A percentile compares a stretch with the other conserved stretches of the same genome.
phyloP scores from a whole-genome alignment of 2,797 vertebrate genomes.

The Neostethus bicornis region DNA sequence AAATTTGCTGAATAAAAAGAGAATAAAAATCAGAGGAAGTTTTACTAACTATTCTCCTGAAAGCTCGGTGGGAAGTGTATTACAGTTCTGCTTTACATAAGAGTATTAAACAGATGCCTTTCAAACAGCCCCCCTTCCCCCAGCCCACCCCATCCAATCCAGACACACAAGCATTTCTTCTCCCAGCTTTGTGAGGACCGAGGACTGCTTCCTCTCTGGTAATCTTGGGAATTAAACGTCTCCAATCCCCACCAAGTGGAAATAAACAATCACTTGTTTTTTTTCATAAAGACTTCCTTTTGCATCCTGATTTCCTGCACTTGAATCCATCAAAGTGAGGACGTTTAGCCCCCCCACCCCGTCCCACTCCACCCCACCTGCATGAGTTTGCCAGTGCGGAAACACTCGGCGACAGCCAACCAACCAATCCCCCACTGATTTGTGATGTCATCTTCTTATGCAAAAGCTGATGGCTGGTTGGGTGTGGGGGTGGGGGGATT shows the following conservation, averaged over 20 bases:
- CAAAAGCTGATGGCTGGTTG: constrained; percentile 69
- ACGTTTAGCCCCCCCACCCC: constrained; percentile 18
- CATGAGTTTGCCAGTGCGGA: constrained; percentile 34
- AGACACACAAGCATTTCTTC: constrained; percentile 19
- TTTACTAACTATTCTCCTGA: constrained; percentile 66
- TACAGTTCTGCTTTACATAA: constrained; percentile 78
- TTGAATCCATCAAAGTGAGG: constrained; percentile 1
- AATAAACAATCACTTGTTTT: background rate
- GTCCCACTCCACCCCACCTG: no score
- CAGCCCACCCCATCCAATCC: constrained; percentile 49
- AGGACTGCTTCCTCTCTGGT: background rate
- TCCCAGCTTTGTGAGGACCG: constrained; percentile 9
- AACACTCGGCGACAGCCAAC: constrained; percentile 33
- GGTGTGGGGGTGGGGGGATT: constrained; percentile 53
- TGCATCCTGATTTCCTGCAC: background rate
- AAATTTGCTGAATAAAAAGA: background rate
- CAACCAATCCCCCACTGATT: constrained; percentile 64
- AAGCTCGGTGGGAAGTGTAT: constrained; percentile 67
- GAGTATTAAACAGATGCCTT: constrained; percentile 79
- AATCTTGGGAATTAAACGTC: background rate
- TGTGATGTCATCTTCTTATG: constrained; percentile 78
- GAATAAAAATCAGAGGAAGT: constrained; percentile 42
- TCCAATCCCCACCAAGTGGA: background rate
- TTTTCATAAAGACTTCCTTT: background rate
- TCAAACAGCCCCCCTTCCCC: constrained; percentile 41